These are phyloP conservation scores for Abscondita cerata DNA, from an alignment of 2,888 invertebrate species.

Conservation along the genomic window DNA sequence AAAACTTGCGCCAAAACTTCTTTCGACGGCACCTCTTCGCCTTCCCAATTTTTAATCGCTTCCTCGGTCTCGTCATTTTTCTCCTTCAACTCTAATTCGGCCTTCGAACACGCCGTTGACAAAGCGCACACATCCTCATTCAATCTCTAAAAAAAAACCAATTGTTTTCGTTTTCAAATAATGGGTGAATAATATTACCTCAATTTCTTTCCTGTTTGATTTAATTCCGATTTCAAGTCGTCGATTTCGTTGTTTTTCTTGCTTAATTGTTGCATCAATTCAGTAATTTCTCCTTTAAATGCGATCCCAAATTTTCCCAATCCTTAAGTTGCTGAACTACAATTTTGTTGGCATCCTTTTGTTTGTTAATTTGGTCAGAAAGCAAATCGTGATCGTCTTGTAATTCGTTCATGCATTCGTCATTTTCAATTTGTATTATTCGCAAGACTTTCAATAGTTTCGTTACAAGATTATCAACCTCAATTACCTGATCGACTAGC, in stretches of 20 bases:
- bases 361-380: conserved; percentile 54
- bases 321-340: conserved; percentile 61
- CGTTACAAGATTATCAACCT: conserved; percentile 77
- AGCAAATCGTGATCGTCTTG: conserved; percentile 67
- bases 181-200: conserved; percentile 54
- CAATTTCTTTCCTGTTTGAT: conserved; percentile 65
- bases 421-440: conserved; percentile 75
- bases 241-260: conserved; percentile 63
- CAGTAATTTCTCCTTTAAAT: conserved; percentile 64
- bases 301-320: conserved; percentile 63
- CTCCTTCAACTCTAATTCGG: conserved; percentile 52
- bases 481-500: conserved; percentile 75
- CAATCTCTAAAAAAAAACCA: conserved; percentile 59
- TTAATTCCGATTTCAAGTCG: conserved; percentile 62
- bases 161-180: conserved; percentile 1
- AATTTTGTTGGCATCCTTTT: conserved; percentile 56
- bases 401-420: conserved; percentile 69
- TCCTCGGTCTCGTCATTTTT: conserved; percentile 56
- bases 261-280: conserved; percentile 62
- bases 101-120: conserved; percentile 62
- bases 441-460: conserved; percentile 75
- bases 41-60: conserved; percentile 57
- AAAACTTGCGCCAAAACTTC: conserved; percentile 56
- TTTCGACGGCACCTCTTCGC: conserved; percentile 50
- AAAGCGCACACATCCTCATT: conserved; percentile 66